phyloP scores from a whole-genome alignment of 2,888 invertebrate genomes.

The Philereme vetulata region DNA sequence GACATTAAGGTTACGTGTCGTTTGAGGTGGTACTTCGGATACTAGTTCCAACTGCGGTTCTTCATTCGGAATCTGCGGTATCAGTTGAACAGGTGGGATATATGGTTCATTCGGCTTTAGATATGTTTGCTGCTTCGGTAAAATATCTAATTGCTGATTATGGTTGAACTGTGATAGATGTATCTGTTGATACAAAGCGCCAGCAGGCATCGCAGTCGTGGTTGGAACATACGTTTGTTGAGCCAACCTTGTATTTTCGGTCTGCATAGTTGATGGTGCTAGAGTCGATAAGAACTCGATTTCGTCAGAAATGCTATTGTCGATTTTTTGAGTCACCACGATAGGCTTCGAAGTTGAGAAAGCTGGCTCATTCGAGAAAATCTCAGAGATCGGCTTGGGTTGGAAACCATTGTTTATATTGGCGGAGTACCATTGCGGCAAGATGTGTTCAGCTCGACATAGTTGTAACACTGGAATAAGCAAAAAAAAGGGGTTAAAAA shows the following conservation, averaged over 20 bases:
- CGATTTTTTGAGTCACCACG: constrained; percentile 39
- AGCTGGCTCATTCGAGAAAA: constrained; percentile 64
- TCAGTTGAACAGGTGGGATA: constrained; percentile 10
- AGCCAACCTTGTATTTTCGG: constrained; percentile 11
- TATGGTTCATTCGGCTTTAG: constrained; percentile 16
- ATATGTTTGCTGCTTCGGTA: constrained; percentile 18
- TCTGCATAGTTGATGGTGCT: constrained; percentile 34
- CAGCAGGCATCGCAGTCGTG: constrained; percentile 33
- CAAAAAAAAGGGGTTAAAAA: not conserved
- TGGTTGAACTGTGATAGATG: constrained; percentile 11
- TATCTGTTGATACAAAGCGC: constrained; percentile 20
- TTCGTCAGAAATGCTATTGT: constrained; percentile 33
- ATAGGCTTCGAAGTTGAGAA: constrained; percentile 63
- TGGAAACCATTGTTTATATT: constrained; percentile 72
- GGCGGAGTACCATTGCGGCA: constrained; percentile 72
- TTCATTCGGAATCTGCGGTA: not conserved
- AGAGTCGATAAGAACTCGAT: constrained; percentile 42
- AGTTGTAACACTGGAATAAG: constrained; percentile 74
- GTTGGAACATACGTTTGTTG: constrained; percentile 16
- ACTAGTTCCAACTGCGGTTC: constrained; percentile 15
- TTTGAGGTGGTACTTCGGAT: constrained; percentile 17
- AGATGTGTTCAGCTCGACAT: constrained; percentile 67
- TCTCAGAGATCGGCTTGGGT: constrained; percentile 69
- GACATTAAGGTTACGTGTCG: constrained; percentile 6
- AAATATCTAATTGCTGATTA: constrained; percentile 15